Conservation (phyloP, 2,888 invertebrate genomes). For the Lasioglossum villosulum region DNA sequence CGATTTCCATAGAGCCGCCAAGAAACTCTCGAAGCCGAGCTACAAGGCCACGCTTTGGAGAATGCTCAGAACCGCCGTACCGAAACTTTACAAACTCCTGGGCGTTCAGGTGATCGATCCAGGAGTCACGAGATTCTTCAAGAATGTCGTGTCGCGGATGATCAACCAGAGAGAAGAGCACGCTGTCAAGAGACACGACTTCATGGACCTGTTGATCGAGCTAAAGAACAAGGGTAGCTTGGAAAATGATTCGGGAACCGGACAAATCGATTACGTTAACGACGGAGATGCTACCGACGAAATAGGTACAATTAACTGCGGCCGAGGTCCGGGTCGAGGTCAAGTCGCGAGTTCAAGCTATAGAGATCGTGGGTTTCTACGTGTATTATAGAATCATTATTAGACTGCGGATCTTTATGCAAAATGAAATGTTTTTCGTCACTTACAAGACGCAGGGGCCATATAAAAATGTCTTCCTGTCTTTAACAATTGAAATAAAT, state of each 20-base stretch:
- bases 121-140: conserved; percentile 79
- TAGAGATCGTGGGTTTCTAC: no score
- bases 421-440: no score
- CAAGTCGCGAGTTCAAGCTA: background rate
- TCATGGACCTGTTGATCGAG: conserved; percentile 83
- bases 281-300: conserved; percentile 68
- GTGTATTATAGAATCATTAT: no score
- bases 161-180: conserved; percentile 78
- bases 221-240: conserved; percentile 78
- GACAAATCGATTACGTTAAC: conserved; percentile 54
- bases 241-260: conserved; percentile 64
- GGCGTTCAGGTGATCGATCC: conserved; percentile 78
- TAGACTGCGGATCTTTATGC: no score
- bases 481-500: no score
- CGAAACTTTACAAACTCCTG: conserved; percentile 75
- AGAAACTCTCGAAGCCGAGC: conserved; percentile 80
- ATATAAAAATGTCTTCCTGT: no score
- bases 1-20: conserved; percentile 82
- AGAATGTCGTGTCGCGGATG: conserved; percentile 80
- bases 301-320: conserved; percentile 69
- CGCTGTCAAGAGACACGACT: conserved; percentile 80
- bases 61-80: conserved; percentile 80
- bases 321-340: background rate
- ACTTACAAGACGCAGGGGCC: no score
- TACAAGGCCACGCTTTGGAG: conserved; percentile 80